Evolutionary conservation across 2,113 vertebrate genomes (phyloP), one percentile per base, ranked within the genome.

Genomic region (Crotalus tigris): DNA sequence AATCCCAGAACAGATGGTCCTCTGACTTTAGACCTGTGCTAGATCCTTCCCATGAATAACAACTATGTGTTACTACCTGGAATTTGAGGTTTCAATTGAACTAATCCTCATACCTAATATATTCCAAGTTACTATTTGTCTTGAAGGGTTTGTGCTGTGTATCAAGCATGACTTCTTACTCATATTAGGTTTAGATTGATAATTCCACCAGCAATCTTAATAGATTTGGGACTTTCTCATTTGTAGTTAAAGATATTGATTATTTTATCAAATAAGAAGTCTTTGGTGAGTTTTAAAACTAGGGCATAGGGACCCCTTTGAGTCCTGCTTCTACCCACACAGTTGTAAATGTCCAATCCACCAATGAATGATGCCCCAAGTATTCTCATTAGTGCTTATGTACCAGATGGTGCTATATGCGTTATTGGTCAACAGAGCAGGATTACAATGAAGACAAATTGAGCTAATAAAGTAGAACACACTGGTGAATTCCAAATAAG

Each of bases 391-490:
- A 92, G 87, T 92, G 86, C 90, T 54, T 92, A 89, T 9, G 0
- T 92, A 92, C 88, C 95, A 96, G 95, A 90, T 89, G 92, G 95
- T 95, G 92, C 89, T 91, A 5, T 89, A 13, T 1, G 46, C 51
- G 10, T 91, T 92, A 39, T 12, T 88, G 94, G 90, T 57, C 95
- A 95, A 8, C 0, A 5, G 91, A 88, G 93, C 54, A 95, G 94
- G 53, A 90, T 96, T 96, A 91, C 87, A 55, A 0, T 4, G 92
- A 26, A 91, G 89, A 92, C n/a, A 92, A 95, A 94, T 54, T 85
- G 29, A 89, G 53, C 61, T 94, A 92, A 93, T 91, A 95, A 96
- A 93, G 87, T 89, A 54, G 58, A 88, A 93, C 91, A 58, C 90
- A 54, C 92, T 92, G 53, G 69, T 81, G 92, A 93, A 92, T 94